These are phyloP conservation scores for Anomalospiza imberbis DNA, from an alignment of 2,797 vertebrate genomes.

Conservation along the genomic window DNA sequence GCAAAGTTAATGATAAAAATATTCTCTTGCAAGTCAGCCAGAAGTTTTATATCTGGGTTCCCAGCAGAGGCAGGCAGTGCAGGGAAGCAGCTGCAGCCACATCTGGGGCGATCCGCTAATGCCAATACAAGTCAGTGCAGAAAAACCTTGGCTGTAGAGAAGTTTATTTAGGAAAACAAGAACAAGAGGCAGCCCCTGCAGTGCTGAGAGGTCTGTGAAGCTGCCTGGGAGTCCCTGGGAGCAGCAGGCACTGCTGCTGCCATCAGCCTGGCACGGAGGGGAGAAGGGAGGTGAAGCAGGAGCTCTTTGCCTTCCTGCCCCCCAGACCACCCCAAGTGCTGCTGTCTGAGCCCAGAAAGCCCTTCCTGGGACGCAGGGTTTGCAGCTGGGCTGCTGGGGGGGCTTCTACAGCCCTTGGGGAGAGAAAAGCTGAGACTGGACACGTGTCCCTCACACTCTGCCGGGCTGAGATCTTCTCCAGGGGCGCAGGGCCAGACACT, in stretches of 20 bases:
- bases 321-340: neutral
- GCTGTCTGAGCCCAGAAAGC: neutral
- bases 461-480: accelerated
- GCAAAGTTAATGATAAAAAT: neutral
- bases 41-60: neutral
- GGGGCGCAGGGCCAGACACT: neutral
- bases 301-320: neutral
- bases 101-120: neutral
- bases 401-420: neutral
- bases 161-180: neutral
- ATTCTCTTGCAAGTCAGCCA: neutral
- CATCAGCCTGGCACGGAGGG: accelerated
- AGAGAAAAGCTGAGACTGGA: neutral
- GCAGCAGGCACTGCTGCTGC: neutral
- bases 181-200: neutral
- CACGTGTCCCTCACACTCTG: accelerated
- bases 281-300: neutral
- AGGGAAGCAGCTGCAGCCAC: neutral
- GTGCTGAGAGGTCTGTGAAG: neutral
- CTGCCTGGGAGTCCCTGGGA: neutral
- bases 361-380: neutral
- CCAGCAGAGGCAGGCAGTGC: neutral
- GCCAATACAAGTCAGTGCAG: neutral
- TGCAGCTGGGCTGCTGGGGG: neutral
- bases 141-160: neutral